Base-by-base conservation (phyloP, 2,113 vertebrate genomes). In the Etheostoma spectabile region DNA sequence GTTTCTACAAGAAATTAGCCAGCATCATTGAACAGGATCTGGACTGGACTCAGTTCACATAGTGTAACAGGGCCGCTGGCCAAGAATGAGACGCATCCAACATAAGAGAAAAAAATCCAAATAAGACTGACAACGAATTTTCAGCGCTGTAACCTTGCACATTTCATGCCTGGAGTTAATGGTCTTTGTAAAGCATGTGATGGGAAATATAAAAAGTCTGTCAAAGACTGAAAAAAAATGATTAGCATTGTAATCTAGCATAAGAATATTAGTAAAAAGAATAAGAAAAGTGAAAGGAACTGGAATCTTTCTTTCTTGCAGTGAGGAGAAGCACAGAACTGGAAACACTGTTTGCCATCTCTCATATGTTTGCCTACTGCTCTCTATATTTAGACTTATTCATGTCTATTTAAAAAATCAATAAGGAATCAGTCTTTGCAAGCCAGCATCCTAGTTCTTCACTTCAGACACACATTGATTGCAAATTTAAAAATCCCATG, bases 401-500 rank as follows among this genome's bases (percentile, higher is more conserved):
- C 24, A 18, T 42, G 38, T 42, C 38, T 42, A 42, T 66, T 18
- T 5, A 11, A 63, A 21, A 70, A 24, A 53, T 52, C 59, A 73
- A 22, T 67, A 49, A n/a, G 5, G 64, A 46, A 55, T 56, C 60
- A 24, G 21, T 61, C 27, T 56, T 74, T 66, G 24, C 8, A 30
- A 64, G 19, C 56, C 60, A 16, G 69, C 19, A 63, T 64, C 70
- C 35, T 24, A 13, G 30, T 61, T 75, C 38, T 69, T 68, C 46
- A 56, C 60, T 33, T 71, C 55, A 64, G 27, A 72, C 24, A 38
- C 4, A 35, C 74, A 75, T 49, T 59, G 69, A 78, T 78, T 53
- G 51, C n/a, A 35, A 42, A 55, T 60, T 55, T 60, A 64, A 42
- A 56, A 52, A 67, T 80, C 74, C 55, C 51, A 33, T 3, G 70